A percentile compares a stretch with the other conserved stretches of the same genome.
These are phyloP conservation scores for Fragum fragum DNA, from an alignment of 2,888 invertebrate genomes.

Conservation along the genomic window DNA sequence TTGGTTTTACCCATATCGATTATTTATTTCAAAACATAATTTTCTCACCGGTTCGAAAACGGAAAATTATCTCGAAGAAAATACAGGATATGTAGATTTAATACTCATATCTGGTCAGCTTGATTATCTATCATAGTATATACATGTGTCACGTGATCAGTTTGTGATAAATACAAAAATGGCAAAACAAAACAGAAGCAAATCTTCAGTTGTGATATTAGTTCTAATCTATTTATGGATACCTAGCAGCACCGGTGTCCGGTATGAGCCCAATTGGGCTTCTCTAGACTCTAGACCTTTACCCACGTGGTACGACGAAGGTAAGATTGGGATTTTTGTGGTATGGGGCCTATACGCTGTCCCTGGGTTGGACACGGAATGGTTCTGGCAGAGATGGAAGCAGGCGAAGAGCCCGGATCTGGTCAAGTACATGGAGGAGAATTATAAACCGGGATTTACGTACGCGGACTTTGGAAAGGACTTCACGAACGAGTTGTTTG, in stretches of 20 bases:
- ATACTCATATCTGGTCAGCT: too few relatives aligned
- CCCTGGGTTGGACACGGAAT: constrained; percentile 89
- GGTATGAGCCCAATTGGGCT: constrained; percentile 9
- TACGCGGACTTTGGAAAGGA: constrained; percentile 96
- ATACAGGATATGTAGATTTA: too few relatives aligned
- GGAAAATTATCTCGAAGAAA: too few relatives aligned
- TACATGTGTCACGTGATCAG: too few relatives aligned
- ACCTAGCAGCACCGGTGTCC: constrained; percentile 41
- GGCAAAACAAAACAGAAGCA: too few relatives aligned
- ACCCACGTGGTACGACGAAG: constrained; percentile 8
- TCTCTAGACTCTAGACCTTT: neutral
- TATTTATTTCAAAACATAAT: too few relatives aligned
- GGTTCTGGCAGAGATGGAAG: constrained; percentile 92
- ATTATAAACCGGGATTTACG: constrained; percentile 94
- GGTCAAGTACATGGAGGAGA: constrained; percentile 91
- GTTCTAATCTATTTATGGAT: too few relatives aligned
- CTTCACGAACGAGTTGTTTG: constrained; percentile 95
- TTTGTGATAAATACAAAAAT: too few relatives aligned
- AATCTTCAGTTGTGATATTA: too few relatives aligned
- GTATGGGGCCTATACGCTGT: constrained; percentile 87
- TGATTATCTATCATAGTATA: too few relatives aligned
- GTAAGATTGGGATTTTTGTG: constrained; percentile 88
- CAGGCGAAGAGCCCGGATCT: constrained; percentile 63
- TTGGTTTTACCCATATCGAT: too few relatives aligned
- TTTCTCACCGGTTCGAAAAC: too few relatives aligned